Conservation (phyloP, 2,888 invertebrate genomes). For the Lepas anatifera region DNA sequence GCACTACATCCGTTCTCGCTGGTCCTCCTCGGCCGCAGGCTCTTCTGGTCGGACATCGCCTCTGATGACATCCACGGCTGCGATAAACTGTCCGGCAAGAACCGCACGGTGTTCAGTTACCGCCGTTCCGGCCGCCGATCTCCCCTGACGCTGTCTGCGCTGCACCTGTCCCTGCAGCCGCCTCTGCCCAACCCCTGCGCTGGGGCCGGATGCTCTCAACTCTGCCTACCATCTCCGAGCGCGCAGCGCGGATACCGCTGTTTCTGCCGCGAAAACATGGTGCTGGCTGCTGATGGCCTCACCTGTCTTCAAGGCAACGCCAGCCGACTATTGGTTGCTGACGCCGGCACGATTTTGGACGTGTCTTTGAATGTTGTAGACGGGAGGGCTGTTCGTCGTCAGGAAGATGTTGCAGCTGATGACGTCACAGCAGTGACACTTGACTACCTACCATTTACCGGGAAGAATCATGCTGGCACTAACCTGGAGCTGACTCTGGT, state of each 20-base stretch:
- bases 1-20: slow-evolving; percentile 17
- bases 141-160: slow-evolving; percentile 18
- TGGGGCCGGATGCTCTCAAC: slow-evolving; percentile 20
- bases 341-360: not conserved
- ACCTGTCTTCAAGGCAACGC: not conserved
- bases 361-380: not conserved
- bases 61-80: slow-evolving; percentile 19
- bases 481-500: not conserved
- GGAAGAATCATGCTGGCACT: too few relatives aligned
- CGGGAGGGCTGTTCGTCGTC: not conserved
- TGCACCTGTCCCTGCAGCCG: slow-evolving; percentile 19
- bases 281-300: not conserved
- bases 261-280: not conserved
- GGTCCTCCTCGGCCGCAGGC: slow-evolving; percentile 18
- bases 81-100: slow-evolving; percentile 17
- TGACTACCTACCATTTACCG: not conserved
- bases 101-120: slow-evolving; percentile 16
- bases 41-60: slow-evolving; percentile 20
- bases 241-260: not conserved
- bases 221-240: slow-evolving; percentile 20
- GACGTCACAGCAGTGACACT: not conserved
- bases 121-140: not conserved
- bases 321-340: not conserved
- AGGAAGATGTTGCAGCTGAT: too few relatives aligned
- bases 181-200: slow-evolving; percentile 21